These are phyloP conservation scores for Daubentonia madagascariensis DNA, from an alignment of 2,113 vertebrate genomes.

Conservation along the genomic window DNA sequence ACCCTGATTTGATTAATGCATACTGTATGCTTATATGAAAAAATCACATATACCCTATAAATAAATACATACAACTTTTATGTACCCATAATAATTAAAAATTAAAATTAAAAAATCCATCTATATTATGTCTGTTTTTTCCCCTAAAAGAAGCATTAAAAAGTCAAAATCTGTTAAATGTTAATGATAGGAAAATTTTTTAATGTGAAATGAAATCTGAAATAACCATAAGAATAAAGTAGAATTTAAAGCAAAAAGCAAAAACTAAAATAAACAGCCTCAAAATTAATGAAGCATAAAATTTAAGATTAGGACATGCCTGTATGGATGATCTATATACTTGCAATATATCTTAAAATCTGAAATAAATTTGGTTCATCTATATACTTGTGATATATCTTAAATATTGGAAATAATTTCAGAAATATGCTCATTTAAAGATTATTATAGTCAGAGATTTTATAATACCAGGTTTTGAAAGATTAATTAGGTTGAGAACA, in stretches of 20 bases:
- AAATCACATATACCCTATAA: too few relatives aligned
- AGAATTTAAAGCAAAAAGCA: not conserved
- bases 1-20: too few relatives aligned
- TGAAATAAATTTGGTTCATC: not conserved
- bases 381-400: not conserved
- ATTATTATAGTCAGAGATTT: not conserved
- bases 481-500: not conserved
- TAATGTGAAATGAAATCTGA: not conserved
- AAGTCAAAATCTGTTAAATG: not conserved
- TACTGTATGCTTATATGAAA: too few relatives aligned
- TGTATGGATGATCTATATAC: not conserved
- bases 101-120: not conserved
- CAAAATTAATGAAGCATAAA: not conserved
- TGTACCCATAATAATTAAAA: too few relatives aligned
- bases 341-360: not conserved
- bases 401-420: not conserved
- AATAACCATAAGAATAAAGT: not conserved
- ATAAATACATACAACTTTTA: too few relatives aligned
- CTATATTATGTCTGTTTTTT: not conserved
- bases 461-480: not conserved
- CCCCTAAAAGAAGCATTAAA: not conserved
- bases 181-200: not conserved
- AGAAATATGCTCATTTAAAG: not conserved
- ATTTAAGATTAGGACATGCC: not conserved
- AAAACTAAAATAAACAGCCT: not conserved